Evolutionary conservation across 2,113 vertebrate genomes (phyloP), one percentile per base, ranked within the genome.

Genomic region (Nibea albiflora): DNA sequence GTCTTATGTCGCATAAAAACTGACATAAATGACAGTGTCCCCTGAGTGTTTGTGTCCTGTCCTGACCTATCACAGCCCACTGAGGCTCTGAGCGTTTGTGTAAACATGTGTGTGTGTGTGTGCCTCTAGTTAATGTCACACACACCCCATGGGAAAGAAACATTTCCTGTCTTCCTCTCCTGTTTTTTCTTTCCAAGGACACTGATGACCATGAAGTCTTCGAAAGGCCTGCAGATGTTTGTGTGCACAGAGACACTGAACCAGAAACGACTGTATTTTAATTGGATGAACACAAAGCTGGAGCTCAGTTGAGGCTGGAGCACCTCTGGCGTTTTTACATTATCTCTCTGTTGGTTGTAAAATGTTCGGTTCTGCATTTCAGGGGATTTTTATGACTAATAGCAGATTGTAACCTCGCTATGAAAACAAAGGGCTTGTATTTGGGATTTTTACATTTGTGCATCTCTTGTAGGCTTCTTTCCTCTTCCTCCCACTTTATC

Each of bases 51-150:
- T 44, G 22, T 66, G 79, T 68, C 73, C 78, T n/a, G 24, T 5
- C n/a, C 49, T 70, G 82, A 88, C 39, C 47, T 47, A 58, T 14
- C 74, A 11, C 22, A 35, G 75, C 75, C 44, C 50, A 67, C 62
- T 56, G 35, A 66, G 68, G 26, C 50, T 76, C 63, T 49, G 58
- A 65, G 28, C 10, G 31, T 49, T 68, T 57, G 80, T 85, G 74
- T 72, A 85, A 87, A 90, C 79, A 71, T 5, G 31, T 71, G 67
- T 75, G 73, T 49, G 69, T 49, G 19, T 67, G n/a, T 85, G 76
- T 80, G 87, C 78, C 77, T 89, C 11, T 1, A 58, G 86, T 90
- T 92, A 89, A 89, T 90, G 89, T 85, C 85, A 68, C 60, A 31
- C 8, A 3, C 35, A 39, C 31, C 39, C 69, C 79, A 61, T 19